Evolutionary conservation across 2,113 vertebrate genomes (phyloP).

Genomic region (Lepisosteus oculatus): DNA sequence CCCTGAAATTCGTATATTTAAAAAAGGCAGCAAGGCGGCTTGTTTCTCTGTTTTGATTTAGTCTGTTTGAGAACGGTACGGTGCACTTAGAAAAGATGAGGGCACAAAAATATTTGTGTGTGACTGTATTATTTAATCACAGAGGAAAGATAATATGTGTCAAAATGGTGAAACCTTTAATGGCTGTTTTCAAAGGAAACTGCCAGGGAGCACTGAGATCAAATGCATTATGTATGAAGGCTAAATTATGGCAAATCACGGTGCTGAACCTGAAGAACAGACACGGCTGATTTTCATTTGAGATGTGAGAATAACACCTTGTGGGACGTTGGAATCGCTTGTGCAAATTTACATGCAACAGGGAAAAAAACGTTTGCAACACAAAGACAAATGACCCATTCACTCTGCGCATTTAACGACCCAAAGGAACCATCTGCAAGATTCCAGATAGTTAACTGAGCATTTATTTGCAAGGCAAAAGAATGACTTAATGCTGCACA

Average conservation of each 20-base stretch:
- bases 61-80: too few relatives aligned
- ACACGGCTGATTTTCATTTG: constrained; percentile 26
- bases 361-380: too few relatives aligned
- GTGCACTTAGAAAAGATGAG: not conserved
- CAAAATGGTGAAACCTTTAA: constrained; percentile 40
- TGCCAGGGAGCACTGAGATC: constrained; percentile 33
- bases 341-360: not conserved
- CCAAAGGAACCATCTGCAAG: too few relatives aligned
- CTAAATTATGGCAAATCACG: constrained; percentile 40
- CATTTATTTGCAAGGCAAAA: too few relatives aligned
- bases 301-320: constrained; percentile 12
- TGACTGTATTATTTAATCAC: constrained; percentile 23
- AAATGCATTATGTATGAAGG: constrained; percentile 58
- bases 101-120: not conserved
- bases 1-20: too few relatives aligned
- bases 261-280: constrained; percentile 14
- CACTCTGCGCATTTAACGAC: too few relatives aligned
- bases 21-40: too few relatives aligned
- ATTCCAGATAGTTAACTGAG: too few relatives aligned
- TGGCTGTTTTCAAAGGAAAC: constrained; percentile 44
- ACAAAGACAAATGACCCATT: too few relatives aligned
- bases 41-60: too few relatives aligned
- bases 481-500: too few relatives aligned
- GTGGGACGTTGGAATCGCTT: constrained; percentile 2
- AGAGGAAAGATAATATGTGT: constrained; percentile 43